These are phyloP conservation scores for Solenopsis invicta DNA, from an alignment of 1,140 invertebrate genomes.

Conservation along the genomic window DNA sequence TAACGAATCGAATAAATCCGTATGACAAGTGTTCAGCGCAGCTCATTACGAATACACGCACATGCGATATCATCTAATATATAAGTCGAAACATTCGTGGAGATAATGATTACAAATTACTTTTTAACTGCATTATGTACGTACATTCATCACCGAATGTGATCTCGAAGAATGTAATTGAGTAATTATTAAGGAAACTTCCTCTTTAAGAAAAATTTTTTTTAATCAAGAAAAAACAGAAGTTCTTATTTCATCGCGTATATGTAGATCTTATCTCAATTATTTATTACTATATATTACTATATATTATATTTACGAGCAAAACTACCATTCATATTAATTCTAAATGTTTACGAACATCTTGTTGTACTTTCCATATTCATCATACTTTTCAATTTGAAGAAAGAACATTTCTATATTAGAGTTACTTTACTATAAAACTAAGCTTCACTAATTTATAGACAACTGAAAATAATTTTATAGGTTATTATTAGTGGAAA, in stretches of 20 bases:
- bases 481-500: neutral
- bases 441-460: neutral
- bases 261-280: neutral
- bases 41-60: too few relatives aligned
- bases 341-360: neutral
- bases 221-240: too few relatives aligned
- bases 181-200: neutral
- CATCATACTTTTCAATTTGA: neutral
- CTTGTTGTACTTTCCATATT: neutral
- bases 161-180: neutral
- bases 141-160: neutral
- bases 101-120: neutral
- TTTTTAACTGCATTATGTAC: neutral
- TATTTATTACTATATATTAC: neutral
- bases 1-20: neutral
- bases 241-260: neutral
- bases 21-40: neutral
- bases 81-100: neutral
- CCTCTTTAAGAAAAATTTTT: neutral
- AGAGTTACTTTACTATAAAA: neutral
- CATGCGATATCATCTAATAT: neutral
- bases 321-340: neutral
- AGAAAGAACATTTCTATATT: neutral
- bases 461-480: neutral
- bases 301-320: too few relatives aligned